These are phyloP conservation scores for Griposia aprilina DNA, from an alignment of 2,888 invertebrate species.

Conservation along the genomic window DNA sequence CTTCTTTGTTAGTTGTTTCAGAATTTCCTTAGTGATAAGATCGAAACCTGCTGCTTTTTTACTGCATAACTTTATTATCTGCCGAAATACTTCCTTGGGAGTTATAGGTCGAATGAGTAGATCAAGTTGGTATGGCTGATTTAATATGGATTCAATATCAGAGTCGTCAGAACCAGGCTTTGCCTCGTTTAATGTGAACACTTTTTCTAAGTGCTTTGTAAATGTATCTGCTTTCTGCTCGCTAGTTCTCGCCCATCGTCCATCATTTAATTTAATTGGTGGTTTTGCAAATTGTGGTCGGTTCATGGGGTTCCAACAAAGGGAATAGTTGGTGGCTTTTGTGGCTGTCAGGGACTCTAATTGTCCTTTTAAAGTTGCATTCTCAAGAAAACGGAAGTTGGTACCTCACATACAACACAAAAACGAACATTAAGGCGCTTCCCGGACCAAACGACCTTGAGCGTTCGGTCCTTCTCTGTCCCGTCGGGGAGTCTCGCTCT, in stretches of 20 bases:
- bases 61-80: neutral
- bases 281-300: neutral
- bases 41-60: slow-evolving; percentile 4
- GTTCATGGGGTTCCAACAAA: neutral
- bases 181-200: neutral
- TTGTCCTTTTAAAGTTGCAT: neutral
- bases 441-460: too few relatives aligned
- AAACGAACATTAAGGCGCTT: too few relatives aligned
- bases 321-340: neutral
- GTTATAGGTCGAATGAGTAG: neutral
- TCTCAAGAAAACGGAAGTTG: too few relatives aligned
- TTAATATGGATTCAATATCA: neutral
- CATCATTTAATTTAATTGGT: neutral
- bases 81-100: neutral
- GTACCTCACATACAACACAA: too few relatives aligned
- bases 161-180: neutral
- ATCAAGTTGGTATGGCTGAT: neutral
- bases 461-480: too few relatives aligned
- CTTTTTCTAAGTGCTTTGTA: neutral
- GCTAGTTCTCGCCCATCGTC: neutral
- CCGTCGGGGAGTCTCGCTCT: too few relatives aligned
- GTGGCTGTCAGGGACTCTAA: neutral
- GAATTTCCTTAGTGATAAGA: neutral
- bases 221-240: neutral
- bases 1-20: neutral